A percentile compares a stretch with the other conserved stretches of the same genome.
phyloP scores from a whole-genome alignment of 2,113 vertebrate species.

The Rostratula benghalensis region DNA sequence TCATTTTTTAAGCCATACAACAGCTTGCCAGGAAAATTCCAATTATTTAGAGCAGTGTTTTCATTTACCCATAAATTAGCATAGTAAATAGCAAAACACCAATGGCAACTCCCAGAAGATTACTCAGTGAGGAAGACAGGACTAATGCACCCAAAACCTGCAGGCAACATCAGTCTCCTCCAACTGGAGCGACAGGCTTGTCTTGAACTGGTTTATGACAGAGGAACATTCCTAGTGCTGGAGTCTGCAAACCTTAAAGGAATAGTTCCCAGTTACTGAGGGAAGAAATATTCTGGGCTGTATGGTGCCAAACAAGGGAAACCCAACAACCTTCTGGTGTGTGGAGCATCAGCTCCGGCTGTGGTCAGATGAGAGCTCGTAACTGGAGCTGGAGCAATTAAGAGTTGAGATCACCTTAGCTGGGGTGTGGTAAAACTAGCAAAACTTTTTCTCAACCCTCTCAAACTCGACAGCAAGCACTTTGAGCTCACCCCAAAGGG shows the following conservation, averaged over 20 bases:
- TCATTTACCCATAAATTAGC: slow-evolving; percentile 38
- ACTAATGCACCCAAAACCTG: slow-evolving; percentile 38
- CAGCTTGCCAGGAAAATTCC: neutral
- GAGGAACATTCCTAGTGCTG: neutral
- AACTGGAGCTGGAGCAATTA: neutral
- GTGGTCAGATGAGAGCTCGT: neutral
- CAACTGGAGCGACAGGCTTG: slow-evolving; percentile 52
- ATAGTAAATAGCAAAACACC: neutral
- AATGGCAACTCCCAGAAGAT: slow-evolving; percentile 20
- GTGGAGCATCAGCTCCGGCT: neutral
- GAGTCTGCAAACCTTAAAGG: slow-evolving; percentile 14
- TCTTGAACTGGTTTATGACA: slow-evolving; percentile 23
- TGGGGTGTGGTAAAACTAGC: rapidly evolving
- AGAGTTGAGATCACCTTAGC: neutral
- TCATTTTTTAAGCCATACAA: neutral
- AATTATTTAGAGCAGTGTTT: neutral
- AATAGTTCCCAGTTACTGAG: neutral
- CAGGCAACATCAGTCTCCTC: slow-evolving; percentile 30
- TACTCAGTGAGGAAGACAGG: slow-evolving; percentile 21
- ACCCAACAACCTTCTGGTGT: neutral
- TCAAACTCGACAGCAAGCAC: neutral
- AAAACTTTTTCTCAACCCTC: neutral
- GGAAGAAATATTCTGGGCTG: neutral
- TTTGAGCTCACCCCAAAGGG: neutral
- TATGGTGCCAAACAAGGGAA: neutral